Conservation (phyloP, 1,140 invertebrate species). For the Luehdorfia chinensis region DNA sequence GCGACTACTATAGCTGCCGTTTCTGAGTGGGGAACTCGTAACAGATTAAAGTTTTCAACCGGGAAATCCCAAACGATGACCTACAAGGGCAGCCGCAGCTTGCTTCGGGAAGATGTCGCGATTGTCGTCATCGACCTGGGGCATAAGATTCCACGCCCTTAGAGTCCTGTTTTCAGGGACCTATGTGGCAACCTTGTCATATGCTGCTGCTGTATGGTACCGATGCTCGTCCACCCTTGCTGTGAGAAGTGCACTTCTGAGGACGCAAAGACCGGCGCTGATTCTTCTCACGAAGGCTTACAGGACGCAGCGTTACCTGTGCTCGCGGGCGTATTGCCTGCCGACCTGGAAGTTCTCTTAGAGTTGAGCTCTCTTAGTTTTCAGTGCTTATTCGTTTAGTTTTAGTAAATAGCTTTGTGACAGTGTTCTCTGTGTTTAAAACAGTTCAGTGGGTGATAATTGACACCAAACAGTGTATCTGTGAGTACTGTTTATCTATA, state of each 20-base stretch:
- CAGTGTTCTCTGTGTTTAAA: too few relatives aligned
- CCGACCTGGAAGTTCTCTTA: slow-evolving; percentile 31
- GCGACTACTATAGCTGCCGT: slow-evolving; percentile 12
- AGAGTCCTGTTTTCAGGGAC: background rate
- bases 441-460: background rate
- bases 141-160: background rate
- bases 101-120: too few relatives aligned
- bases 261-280: slow-evolving; percentile 24
- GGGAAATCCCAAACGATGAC: background rate
- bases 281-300: slow-evolving; percentile 35
- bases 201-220: slow-evolving; percentile 18
- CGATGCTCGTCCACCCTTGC: background rate
- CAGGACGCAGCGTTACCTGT: slow-evolving; percentile 33
- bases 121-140: background rate
- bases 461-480: too few relatives aligned
- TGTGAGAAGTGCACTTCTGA: slow-evolving; percentile 14
- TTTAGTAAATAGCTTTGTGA: too few relatives aligned
- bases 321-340: slow-evolving; percentile 33
- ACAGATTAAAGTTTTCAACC: background rate
- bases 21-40: background rate
- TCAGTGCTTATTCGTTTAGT: too few relatives aligned
- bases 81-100: too few relatives aligned
- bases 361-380: too few relatives aligned
- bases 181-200: slow-evolving; percentile 4
- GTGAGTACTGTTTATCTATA: too few relatives aligned